Evolutionary conservation across 2,113 vertebrate genomes (phyloP), one percentile per base, ranked within the genome.

Genomic region (Phrynosoma blainvillii): DNA sequence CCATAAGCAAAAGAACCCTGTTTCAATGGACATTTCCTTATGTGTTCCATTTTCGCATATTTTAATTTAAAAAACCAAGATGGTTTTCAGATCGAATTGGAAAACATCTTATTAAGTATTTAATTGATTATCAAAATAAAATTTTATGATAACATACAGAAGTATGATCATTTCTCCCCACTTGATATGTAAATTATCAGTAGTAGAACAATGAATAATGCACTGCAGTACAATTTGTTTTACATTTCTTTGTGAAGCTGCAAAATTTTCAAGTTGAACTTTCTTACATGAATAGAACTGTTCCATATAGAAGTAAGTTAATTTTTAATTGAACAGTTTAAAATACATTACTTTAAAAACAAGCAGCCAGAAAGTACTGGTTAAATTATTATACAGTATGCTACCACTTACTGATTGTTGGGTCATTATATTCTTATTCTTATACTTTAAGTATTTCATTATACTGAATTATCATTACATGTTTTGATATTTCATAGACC

Each of bases 151-250:
- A 86, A 47, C 87, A 74, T 87, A 88, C 5, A 80, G 87, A 93
- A 93, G 36, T 93, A 65, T 92, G 89, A 89, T 92, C 79, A 93
- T 94, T 95, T 94, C 94, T 96, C 94, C 94, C 95, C 95, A 95
- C 4, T 84, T 47, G 42, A 66, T 86, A 95, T 88, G 93, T 93
- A 94, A 88, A 84, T 62, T 79, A 96, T 93, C 89, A 89, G 83
- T 90, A 89, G 83, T 91, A 92, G 92, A 92, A 73, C 91, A 86
- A 93, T 52, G 75, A 92, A 92, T 92, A 95, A 95, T 85, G 76
- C 71, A 94, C 71, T 2, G 0, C 66, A 94, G 79, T 85, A 89
- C 11, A 75, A 87, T 92, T 90, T 93, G 40, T 77, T 78, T 80
- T 87, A 90, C 90, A 92, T 90, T 89, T 89, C 87, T 92, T 88